Percentiles rank a stretch among this genome's conserved stretches.
These are phyloP conservation scores for Acronicta alni DNA, from an alignment of 2,888 invertebrate genomes.

Conservation along the genomic window DNA sequence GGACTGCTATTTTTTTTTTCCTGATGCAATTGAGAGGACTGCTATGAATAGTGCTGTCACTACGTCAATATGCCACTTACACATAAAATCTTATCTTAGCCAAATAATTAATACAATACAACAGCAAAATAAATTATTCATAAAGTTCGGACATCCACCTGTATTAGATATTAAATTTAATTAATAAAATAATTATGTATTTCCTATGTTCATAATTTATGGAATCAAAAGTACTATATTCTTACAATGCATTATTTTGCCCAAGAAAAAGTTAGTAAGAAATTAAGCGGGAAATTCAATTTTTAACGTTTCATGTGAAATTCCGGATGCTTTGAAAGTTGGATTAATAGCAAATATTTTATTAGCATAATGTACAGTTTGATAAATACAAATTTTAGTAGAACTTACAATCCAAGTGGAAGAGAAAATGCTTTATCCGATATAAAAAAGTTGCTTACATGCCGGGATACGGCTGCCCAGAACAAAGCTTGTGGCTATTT, in stretches of 20 bases:
- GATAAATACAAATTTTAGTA: constrained; percentile 77
- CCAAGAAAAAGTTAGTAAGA: background rate
- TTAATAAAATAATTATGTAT: no score
- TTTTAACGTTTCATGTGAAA: background rate
- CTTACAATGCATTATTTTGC: background rate
- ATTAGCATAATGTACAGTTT: constrained; percentile 73
- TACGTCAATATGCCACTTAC: no score
- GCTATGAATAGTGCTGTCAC: background rate
- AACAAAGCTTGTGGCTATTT: constrained; percentile 82
- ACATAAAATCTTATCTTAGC: no score
- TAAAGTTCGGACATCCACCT: background rate
- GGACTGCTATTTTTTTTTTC: no score
- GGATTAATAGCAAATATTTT: background rate
- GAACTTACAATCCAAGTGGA: constrained; percentile 80
- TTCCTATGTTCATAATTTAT: no score
- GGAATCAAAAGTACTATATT: no score
- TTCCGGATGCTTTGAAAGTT: background rate
- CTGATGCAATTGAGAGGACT: no score
- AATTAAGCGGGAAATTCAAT: constrained; percentile 45
- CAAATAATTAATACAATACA: no score
- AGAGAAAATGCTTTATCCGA: constrained; percentile 80
- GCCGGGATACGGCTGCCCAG: constrained; percentile 78
- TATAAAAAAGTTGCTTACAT: constrained; percentile 80
- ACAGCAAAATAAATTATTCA: background rate
- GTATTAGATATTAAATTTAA: no score